phyloP scores from a whole-genome alignment of 2,113 vertebrate genomes.

The Crotalus viridis region DNA sequence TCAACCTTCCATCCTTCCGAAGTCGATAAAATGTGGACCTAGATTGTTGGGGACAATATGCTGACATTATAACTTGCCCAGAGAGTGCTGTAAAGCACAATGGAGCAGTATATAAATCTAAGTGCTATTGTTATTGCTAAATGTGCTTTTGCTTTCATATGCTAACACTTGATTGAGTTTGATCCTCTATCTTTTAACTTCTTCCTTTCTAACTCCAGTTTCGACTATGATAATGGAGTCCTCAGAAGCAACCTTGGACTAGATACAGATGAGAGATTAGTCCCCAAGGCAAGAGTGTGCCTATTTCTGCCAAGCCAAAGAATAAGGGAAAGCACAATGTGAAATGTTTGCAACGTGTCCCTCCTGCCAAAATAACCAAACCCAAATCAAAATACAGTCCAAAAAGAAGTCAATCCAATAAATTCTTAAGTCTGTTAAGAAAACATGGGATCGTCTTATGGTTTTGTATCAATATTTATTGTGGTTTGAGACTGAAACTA shows the following conservation, averaged over 20 bases:
- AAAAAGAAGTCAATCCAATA: constrained; percentile 3
- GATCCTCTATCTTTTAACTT: neutral
- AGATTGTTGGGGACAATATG: too few species aligned
- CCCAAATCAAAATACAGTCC: neutral
- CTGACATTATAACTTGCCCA: too few species aligned
- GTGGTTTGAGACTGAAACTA: constrained; percentile 5
- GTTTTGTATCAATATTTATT: constrained; percentile 20
- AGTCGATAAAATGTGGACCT: too few species aligned
- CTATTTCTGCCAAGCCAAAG: constrained; percentile 20
- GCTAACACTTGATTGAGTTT: neutral
- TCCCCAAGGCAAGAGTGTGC: neutral
- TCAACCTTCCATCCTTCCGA: too few species aligned
- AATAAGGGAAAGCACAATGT: neutral
- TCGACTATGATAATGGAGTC: neutral
- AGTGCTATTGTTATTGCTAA: neutral
- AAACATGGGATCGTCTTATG: constrained; percentile 20
- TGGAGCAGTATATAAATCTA: neutral
- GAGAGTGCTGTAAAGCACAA: too few species aligned
- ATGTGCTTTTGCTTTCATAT: neutral
- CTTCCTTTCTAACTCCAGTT: neutral
- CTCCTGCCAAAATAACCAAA: constrained; percentile 25
- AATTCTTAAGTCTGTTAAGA: constrained; percentile 4
- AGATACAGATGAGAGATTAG: neutral
- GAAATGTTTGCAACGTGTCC: constrained; percentile 17
- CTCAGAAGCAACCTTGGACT: neutral